These are phyloP conservation scores for Pollenia labialis DNA, from an alignment of 2,888 invertebrate genomes.

Conservation along the genomic window DNA sequence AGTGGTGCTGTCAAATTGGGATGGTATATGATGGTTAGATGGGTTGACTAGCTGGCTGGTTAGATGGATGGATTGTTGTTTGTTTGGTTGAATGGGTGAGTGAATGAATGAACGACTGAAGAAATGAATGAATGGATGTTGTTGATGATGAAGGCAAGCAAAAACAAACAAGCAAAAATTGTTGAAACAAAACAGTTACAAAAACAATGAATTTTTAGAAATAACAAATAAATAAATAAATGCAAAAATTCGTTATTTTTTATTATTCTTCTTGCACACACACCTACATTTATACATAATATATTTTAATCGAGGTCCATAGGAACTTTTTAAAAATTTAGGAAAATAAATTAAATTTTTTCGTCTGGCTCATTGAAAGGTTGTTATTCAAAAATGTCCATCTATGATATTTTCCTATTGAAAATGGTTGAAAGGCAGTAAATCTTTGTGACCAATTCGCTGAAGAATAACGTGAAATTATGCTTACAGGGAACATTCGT, in stretches of 20 bases:
- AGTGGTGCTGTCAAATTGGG: neutral
- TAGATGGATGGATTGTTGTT: constrained; percentile 39
- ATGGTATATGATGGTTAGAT: constrained; percentile 32
- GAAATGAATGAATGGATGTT: constrained; percentile 50
- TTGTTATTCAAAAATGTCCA: too few relatives aligned
- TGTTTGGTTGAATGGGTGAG: constrained; percentile 37
- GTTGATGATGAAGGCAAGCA: constrained; percentile 69
- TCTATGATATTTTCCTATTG: too few relatives aligned
- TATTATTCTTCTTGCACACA: constrained; percentile 1
- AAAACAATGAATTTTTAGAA: constrained; percentile 73
- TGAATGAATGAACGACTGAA: constrained; percentile 24
- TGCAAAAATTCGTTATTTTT: constrained; percentile 46
- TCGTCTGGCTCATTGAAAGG: too few relatives aligned
- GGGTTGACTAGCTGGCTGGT: constrained; percentile 6
- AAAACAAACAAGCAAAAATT: constrained; percentile 70
- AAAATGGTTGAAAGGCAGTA: too few relatives aligned
- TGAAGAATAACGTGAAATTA: too few relatives aligned
- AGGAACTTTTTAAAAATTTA: constrained; percentile 25
- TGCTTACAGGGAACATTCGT: too few relatives aligned
- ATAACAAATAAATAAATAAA: constrained; percentile 73
- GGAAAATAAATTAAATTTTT: neutral
- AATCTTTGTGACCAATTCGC: too few relatives aligned
- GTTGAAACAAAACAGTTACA: constrained; percentile 73
- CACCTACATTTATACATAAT: neutral
- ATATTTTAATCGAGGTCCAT: constrained; percentile 27